Conservation (phyloP, 2,113 vertebrate genomes). For the Merops nubicus region DNA sequence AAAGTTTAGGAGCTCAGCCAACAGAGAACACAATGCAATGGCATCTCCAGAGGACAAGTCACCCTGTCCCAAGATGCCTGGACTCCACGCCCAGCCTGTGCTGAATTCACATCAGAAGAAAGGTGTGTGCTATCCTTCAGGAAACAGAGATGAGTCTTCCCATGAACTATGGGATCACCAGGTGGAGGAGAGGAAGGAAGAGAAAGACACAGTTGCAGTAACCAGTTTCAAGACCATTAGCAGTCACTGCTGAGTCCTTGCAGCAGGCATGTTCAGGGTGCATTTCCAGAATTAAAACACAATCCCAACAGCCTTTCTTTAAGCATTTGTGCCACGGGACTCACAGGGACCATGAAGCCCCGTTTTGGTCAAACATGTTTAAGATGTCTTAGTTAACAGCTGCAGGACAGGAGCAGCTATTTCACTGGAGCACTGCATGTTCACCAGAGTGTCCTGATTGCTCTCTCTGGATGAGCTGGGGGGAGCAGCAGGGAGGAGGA, state of each 20-base stretch:
- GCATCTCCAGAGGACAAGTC: neutral
- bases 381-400: neutral
- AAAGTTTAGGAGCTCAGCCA: neutral
- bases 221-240: neutral
- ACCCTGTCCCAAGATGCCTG: neutral
- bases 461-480: neutral
- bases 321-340: neutral
- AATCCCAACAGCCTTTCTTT: neutral
- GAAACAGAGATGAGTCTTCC: neutral
- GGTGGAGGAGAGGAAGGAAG: neutral
- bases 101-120: neutral
- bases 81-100: too few relatives aligned
- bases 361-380: neutral
- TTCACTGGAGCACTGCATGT: neutral
- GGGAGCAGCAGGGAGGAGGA: constrained; percentile 42
- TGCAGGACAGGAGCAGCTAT: neutral
- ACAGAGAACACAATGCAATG: neutral
- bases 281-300: neutral
- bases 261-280: neutral
- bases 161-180: neutral
- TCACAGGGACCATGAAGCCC: fast-evolving
- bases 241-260: neutral
- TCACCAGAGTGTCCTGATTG: constrained; percentile 12
- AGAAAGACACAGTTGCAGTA: neutral
- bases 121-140: fast-evolving